Evolutionary conservation across 2,113 vertebrate genomes (phyloP), one percentile per base, ranked within the genome.

Genomic region (Corydoras maculifer): DNA sequence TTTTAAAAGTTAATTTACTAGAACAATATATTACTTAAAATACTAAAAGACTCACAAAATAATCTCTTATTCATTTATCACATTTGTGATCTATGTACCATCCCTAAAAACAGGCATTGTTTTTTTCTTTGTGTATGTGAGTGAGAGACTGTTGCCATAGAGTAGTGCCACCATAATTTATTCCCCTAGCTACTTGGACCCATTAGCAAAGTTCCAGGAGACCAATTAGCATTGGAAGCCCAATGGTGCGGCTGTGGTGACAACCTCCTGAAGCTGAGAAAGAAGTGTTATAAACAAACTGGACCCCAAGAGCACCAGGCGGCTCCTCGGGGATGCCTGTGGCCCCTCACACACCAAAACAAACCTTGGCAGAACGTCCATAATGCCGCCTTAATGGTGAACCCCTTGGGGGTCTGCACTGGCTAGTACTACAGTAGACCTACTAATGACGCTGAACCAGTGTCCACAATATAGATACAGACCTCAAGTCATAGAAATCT

Each of bases 171-270:
- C 79, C 68, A 59, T 81, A 84, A 85, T 87, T 87, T 87, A 86
- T 91, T 91, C 91, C 91, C 82, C 14, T 77, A 85, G 90, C 87
- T 88, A 86, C 81, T 81, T 78, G 84, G 85, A 88, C 78, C 92
- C 91, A 88, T 94, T 93, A 94, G 88, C 79, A 87, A 84, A 85
- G 84, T 90, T 93, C 89, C 89, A 83, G 87, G 89, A 91, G 91
- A 90, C 89, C 90, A 93, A 92, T 92, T 92, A 90, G 90, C 78
- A 71, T 84, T 82, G 76, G 87, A 88, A 87, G 83, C 89, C 82
- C 88, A 88, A 84, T 85, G 89, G 86, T 85, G 86, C 82, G 62
- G 82, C 84, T 83, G 87, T 83, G 86, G 85, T 82, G 84, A 86
- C 90, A 87, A 88, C 85, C 86, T 88, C 84, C 89, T 89, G 90